Conservation (phyloP, 2,113 vertebrate genomes). For the Actenoides lindsayi region DNA sequence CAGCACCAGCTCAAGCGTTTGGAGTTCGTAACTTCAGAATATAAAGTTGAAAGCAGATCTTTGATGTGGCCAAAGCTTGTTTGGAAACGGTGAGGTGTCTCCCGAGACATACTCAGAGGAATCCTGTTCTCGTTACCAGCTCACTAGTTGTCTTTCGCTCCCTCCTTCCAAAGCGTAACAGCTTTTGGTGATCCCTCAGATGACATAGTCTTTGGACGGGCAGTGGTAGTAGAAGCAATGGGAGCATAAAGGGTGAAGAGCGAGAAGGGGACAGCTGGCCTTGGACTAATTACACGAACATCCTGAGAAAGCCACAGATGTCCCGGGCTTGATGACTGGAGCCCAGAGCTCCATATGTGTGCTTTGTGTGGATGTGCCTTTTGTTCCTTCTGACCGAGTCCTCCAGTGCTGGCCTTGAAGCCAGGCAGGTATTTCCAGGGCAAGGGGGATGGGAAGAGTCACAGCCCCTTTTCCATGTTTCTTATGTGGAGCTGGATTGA, state of each 20-base stretch:
- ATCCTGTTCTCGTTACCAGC: background rate
- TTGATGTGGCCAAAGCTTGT: background rate
- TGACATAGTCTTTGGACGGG: background rate
- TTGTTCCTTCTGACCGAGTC: background rate
- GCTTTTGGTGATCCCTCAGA: background rate
- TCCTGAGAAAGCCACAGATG: conserved; percentile 46
- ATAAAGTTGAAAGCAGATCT: background rate
- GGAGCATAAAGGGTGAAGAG: background rate
- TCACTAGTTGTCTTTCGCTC: background rate
- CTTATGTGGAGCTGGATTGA: background rate
- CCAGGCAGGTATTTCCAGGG: background rate
- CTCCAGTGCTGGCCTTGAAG: background rate
- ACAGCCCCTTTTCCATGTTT: background rate
- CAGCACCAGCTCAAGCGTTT: rapidly evolving
- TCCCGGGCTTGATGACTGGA: background rate
- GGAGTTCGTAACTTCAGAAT: background rate
- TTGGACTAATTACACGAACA: conserved; percentile 8
- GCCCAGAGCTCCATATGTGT: background rate
- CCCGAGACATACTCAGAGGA: background rate
- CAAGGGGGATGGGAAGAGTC: background rate
- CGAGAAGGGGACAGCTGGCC: conserved; percentile 1
- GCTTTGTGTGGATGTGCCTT: background rate
- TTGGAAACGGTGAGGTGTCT: background rate
- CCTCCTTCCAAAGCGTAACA: background rate
- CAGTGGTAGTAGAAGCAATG: background rate